Evolutionary conservation across 2,888 invertebrate genomes (phyloP).

Genomic region (Lamproptera curius): DNA sequence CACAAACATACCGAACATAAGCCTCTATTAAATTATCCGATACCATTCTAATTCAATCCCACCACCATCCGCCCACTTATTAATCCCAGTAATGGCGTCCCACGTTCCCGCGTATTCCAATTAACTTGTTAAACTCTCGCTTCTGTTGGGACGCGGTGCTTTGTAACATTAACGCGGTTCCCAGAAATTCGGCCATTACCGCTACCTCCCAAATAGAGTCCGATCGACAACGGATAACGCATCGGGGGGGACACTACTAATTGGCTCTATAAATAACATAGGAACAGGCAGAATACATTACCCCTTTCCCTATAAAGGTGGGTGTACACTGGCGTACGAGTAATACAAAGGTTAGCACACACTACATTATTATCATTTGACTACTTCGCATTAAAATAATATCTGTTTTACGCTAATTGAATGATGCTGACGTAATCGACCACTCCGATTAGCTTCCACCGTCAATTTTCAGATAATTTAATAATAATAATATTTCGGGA

Average conservation of each 20-base stretch:
- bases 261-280: slow-evolving; percentile 74
- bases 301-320: slow-evolving; percentile 51
- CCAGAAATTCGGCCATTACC: slow-evolving; percentile 69
- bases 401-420: no score
- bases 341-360: no score
- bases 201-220: slow-evolving; percentile 75
- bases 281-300: slow-evolving; percentile 57
- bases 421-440: no score
- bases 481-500: no score
- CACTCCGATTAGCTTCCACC: no score
- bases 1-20: no score
- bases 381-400: no score
- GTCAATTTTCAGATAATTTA: no score
- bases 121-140: slow-evolving; percentile 76
- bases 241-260: slow-evolving; percentile 71
- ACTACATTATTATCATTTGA: no score
- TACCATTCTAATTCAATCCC: no score
- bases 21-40: no score
- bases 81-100: slow-evolving; percentile 57
- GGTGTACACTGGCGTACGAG: slow-evolving; percentile 2
- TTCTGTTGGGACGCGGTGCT: slow-evolving; percentile 56
- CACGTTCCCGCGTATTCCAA: slow-evolving; percentile 51
- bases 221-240: slow-evolving; percentile 63
- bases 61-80: slow-evolving; percentile 44
- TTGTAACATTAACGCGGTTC: slow-evolving; percentile 50